Evolutionary conservation across 2,113 vertebrate genomes (phyloP), one percentile per base, ranked within the genome.

Genomic region (Stegastes partitus): DNA sequence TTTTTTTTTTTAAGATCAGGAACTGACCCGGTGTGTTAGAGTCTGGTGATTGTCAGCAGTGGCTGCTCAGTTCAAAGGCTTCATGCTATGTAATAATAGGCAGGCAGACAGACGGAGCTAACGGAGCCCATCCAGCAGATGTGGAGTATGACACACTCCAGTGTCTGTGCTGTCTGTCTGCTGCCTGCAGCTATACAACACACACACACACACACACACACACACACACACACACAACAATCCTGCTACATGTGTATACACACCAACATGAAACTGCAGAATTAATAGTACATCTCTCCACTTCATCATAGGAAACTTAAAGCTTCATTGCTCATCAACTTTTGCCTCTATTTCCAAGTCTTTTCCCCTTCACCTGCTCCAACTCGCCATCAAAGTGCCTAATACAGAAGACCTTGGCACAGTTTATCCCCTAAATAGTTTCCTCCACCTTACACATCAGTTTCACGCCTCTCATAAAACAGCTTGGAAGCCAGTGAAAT

Each of bases 1-100:
- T 51, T 75, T 50, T 68, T 77, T 19, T 31, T 75, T 64, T 62
- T 68, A 14, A 59, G 71, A 70, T 53, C 56, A 15, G 51, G 37
- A 66, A 74, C 59, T 67, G 67, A 44, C 59, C 59, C 1, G 11
- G 63, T 61, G 71, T 65, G 69, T 74, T 44, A 37, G 82, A 82
- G 86, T 89, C 93, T 93, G 92, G 84, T 82, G 88, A 90, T 90
- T 89, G 86, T 94, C 93, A 93, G 92, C 85, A 66, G 87, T 88
- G 87, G 79, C 87, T 87, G 84, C 81, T 89, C 71, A 76, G 87
- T 90, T 93, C 91, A 92, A 91, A 94, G 88, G 55, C 85, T 73
- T 74, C 59, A 74, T 83, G 8, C 79, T 72, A 76, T 83, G 76
- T 77, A 89, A 86, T 85, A 84, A 77, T 71, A 83, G 79, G 75